Evolutionary conservation across 2,888 invertebrate genomes (phyloP), one percentile per base, ranked within the genome.

Genomic region (Eristalinus sepulchralis): DNA sequence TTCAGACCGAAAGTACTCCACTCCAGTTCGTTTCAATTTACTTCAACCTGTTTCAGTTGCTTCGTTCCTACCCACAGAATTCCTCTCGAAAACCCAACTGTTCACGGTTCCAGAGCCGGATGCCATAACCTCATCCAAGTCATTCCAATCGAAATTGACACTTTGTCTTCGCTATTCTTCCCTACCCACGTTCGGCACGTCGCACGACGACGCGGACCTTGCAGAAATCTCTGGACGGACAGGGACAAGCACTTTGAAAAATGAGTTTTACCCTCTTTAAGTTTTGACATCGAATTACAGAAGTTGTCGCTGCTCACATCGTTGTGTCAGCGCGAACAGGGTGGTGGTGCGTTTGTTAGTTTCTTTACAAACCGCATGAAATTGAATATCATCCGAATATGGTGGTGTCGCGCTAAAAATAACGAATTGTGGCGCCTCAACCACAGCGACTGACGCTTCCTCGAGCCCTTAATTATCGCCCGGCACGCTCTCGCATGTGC

Each of bases 71-170:
- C 47, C 47, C 47, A 47, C 47, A 31, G 68, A 31, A 36, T 63
- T 53, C 68, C 55, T 63, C 67, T 13, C 11, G 22, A 70, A 63
- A 62, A n/a, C 53, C 67, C 27, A 68, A 68, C 68, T 68, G 68
- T 33, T 53, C 39, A 76, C 47, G 47, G 10, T 8, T 34, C 31
- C 60, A 34, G 59, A 68, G 73, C 34, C 47, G 57, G 64, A 73
- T 78, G 63, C 59, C 72, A 39, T 62, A 78, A 31, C 24, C 66
- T 62, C 68, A 53, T 72, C 62, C 70, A 75, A 80, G 66, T 75
- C 60, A 20, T 55, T 20, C 72, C 67, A 83, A 72, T 72, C 83
- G 80, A 80, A 70, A 71, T 75, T 84, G 83, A 80, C 83, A 63
- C 75, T 84, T 75, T 75, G 68, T 75, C 70, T 84, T 75, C 70